Conservation (phyloP, 2,888 invertebrate species). For the Mesorhabditis belari region DNA sequence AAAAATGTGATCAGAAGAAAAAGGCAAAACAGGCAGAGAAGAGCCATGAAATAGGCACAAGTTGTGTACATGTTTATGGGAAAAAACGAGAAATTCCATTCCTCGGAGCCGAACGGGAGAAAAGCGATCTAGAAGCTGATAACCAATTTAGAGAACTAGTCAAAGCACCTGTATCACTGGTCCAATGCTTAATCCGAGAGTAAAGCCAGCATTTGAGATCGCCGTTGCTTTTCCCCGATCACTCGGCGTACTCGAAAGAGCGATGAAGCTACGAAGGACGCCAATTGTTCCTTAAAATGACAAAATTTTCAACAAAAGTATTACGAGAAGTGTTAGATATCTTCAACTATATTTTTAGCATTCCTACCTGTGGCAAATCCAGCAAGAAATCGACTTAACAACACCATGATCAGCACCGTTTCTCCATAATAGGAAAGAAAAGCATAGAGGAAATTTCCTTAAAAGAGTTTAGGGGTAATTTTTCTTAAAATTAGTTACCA, state of each 20-base stretch:
- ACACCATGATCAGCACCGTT: slow-evolving; percentile 13
- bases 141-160: not conserved
- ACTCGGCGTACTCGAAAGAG: slow-evolving; percentile 25
- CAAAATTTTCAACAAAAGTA: not conserved
- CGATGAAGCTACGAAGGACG: slow-evolving; percentile 21
- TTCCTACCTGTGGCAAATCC: slow-evolving; percentile 19
- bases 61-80: slow-evolving; percentile 30
- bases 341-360: not conserved
- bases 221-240: slow-evolving; percentile 29
- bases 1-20: slow-evolving; percentile 12
- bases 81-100: slow-evolving; percentile 10
- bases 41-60: slow-evolving; percentile 21
- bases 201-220: slow-evolving; percentile 26
- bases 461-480: not conserved
- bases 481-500: not conserved
- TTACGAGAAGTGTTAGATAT: not conserved
- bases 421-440: slow-evolving; percentile 10
- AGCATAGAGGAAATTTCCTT: slow-evolving; percentile 24
- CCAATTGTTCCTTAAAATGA: slow-evolving; percentile 17
- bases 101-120: slow-evolving; percentile 18
- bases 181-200: slow-evolving; percentile 26
- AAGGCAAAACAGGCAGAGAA: slow-evolving; percentile 10
- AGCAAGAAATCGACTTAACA: slow-evolving; percentile 17
- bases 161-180: slow-evolving; percentile 25
- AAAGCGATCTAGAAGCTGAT: slow-evolving; percentile 17